Base-by-base conservation (phyloP, 2,888 invertebrate genomes). In the Drosophila anomelani region DNA sequence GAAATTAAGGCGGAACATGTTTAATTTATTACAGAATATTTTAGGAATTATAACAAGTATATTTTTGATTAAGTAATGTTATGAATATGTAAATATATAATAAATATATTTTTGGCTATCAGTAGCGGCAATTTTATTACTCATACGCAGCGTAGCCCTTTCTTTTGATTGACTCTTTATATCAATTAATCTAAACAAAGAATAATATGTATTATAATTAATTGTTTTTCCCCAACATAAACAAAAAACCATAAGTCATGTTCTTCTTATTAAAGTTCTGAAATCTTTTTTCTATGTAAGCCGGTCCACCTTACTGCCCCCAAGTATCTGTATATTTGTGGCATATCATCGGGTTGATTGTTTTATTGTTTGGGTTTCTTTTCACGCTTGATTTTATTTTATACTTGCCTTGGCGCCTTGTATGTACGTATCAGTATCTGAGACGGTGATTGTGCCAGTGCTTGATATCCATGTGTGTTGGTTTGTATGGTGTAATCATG, bases 301-400 rank as follows among this genome's bases (percentile, higher is more conserved):
- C 5, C 1, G 60, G 47, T 34, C 32, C 51, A 62, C 55, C 53
- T 39, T 53, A 34, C 61, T 47, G 36, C 43, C 53, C 36, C 39
- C 43, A 61, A 58, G 58, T 61, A 44, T 60, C 56, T 29, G 41
- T 56, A 36, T 55, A 49, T 38, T 51, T 29, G 47, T 63, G 38
- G 49, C 55, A 72, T 51, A 71, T 72, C 71, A 61, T 57, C 72
- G 44, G 29, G 39, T 67, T 56, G 56, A 56, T 69, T 59, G 43
- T 61, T 63, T 53, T 62, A 46, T 72, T 69, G 38, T 69, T 69
- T 56, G 62, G 23, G 53, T 60, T 55, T 69, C 43, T 58, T 70
- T 72, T 66, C 64, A 66, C 46, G 66, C 66, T 74, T 71, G 67
- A 67, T 73, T 73, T 73, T 71, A 56, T 70, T 68, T 75, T 23